Base-by-base conservation (phyloP, 2,888 invertebrate species). In the Neocrepidodera transversa region DNA sequence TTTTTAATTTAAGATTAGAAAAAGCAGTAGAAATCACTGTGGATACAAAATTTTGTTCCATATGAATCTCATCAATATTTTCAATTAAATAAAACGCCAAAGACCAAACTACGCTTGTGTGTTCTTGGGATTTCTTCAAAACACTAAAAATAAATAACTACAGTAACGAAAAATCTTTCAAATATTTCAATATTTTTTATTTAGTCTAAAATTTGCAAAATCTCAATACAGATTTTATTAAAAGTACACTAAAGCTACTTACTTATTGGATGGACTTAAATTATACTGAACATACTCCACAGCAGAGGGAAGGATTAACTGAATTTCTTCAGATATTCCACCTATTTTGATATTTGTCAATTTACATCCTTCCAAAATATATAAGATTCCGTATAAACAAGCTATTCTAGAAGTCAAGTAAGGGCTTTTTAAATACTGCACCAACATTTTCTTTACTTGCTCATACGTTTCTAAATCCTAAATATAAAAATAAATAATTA, bases 81-180 rank as follows among this genome's bases (percentile, higher is more conserved):
- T 92, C 92, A 70, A 91, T 82, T 60, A 92, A 79, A 78, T 88
- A 90, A 78, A 91, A 91, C 48, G 88, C 86, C 47, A 90, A 78
- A 20, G 90, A 85, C 90, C 91, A 92, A 73, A 91, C 83, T 47
- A 87, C 80, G 65, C 89, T 80, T 53, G 85, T 84, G 74, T 91
- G 89, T 65, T 87, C 86, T 72, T 87, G 86, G 68, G 77, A 78
- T 59, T 74, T 74, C 58, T 69, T 74, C 57, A 78, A 66, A 32
- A 75, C 71, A 49, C 75, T 76, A 60, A 59, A 71, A 68, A 40
- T 36, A 48, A 61, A 62, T n/a, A 23, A 23, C n/a, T n/a, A 2
- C n/a, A n/a, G n/a, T n/a, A n/a, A n/a, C n/a, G n/a, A n/a, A n/a
- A n/a, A n/a, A n/a, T n/a, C n/a, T n/a, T n/a, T n/a, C n/a, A n/a